Base-by-base conservation (phyloP, 2,888 invertebrate species). In the Caenorhabditis sp. region DNA sequence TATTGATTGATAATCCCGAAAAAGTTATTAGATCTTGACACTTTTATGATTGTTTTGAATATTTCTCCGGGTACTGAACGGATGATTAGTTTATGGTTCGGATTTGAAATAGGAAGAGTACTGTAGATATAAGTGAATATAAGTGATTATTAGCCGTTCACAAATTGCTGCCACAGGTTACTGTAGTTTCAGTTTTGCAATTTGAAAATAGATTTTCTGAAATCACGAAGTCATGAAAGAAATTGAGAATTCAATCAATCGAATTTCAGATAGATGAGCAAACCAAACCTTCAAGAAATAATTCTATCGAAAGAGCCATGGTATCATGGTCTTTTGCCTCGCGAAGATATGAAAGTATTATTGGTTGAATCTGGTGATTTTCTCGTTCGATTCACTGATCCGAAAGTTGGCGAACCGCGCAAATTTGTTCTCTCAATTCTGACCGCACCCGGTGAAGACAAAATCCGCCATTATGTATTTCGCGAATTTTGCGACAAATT, bases 321-420 rank as follows among this genome's bases (percentile, higher is more conserved):
- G 70, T 82, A 78, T 60, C 83, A 82, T 67, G 83, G 83, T 26
- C 65, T 81, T 43, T 65, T 83, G 57, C 82, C 81, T 7, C 80
- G 83, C 21, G 82, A 82, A 56, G 83, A 82, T 26, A 82, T 82
- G 63, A 79, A 76, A 49, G 64, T 67, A n/a, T 43, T 82, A 60
- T 56, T 82, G 21, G 68, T 67, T 1, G 57, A 70, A n/a, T 58
- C 66, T 4, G 81, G 81, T 50, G 83, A 83, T 56, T 83, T 80
- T 63, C 64, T 83, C 14, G 77, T 83, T 12, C 73, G 83, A 31
- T 67, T 70, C 59, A 77, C 83, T 2, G 81, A 81, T 60, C 80
- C 82, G 17, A 63, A 54, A 3, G 57, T 66, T 14, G 80, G 79
- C 49, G 67, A 75, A 38, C 61, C 70, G 14, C 63, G 79, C 25